Conservation (phyloP, 2,888 invertebrate species). For the Petrolisthes manimaculis region DNA sequence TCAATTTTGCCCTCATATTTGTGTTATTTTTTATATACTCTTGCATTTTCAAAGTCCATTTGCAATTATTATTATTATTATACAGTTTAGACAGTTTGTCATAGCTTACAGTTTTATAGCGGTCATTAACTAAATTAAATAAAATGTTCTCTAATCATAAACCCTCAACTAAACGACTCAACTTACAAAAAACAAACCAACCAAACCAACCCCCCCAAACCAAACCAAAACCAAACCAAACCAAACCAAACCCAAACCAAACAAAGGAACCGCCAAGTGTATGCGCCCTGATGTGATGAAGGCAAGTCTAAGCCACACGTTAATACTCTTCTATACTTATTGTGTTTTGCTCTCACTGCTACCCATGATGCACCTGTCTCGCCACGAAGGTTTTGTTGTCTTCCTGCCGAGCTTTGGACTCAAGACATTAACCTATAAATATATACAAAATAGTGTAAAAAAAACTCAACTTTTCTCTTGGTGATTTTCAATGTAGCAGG, state of each 20-base stretch:
- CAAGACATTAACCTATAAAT: not conserved
- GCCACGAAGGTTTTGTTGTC: slow-evolving; percentile 8
- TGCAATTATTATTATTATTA: not conserved
- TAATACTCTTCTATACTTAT: not conserved
- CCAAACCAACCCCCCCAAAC: too few species aligned
- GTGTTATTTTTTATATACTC: not conserved
- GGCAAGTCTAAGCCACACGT: slow-evolving; percentile 3
- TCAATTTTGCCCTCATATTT: slow-evolving; percentile 50
- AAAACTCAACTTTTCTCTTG: too few species aligned
- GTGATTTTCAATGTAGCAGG: too few species aligned
- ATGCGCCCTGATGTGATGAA: not conserved
- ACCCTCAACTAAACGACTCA: too few species aligned
- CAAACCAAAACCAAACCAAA: too few species aligned
- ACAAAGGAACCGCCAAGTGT: slow-evolving; percentile 10
- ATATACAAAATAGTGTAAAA: too few species aligned
- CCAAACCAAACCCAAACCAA: not conserved
- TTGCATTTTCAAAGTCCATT: not conserved
- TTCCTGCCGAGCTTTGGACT: not conserved
- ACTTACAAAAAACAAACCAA: too few species aligned
- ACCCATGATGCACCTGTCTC: not conserved
- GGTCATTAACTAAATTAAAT: slow-evolving; percentile 34
- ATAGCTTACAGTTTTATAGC: slow-evolving; percentile 18
- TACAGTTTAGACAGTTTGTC: slow-evolving; percentile 14
- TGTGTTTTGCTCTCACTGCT: slow-evolving; percentile 2
- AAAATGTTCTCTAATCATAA: slow-evolving; percentile 13